Evolutionary conservation across 1,140 invertebrate genomes (phyloP).

Genomic region (Cephus cinctus): DNA sequence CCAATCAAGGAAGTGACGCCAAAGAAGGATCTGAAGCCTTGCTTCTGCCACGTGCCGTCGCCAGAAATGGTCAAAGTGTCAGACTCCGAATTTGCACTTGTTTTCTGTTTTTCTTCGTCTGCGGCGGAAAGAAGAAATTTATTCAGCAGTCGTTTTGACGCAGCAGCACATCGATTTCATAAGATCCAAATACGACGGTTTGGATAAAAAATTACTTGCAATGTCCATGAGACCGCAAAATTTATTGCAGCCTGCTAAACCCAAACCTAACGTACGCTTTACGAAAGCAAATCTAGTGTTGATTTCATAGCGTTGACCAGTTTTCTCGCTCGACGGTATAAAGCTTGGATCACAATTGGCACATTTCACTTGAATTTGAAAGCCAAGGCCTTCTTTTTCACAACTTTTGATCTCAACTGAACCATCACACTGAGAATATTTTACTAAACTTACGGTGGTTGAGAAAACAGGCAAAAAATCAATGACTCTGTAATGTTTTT

Average conservation of each 20-base stretch:
- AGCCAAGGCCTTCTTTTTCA: conserved; percentile 20
- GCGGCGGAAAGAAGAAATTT: conserved; percentile 13
- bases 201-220: conserved; percentile 12
- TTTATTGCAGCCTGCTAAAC: conserved; percentile 20
- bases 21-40: conserved; percentile 18
- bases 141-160: conserved; percentile 5
- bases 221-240: conserved; percentile 23
- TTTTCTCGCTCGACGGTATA: conserved; percentile 19
- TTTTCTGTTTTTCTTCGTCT: conserved; percentile 21
- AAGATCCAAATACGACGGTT: conserved; percentile 6
- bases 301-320: conserved; percentile 13
- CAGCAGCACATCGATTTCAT: conserved; percentile 6
- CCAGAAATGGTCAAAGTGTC: conserved; percentile 19
- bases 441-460: conserved; percentile 18
- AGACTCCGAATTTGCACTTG: conserved; percentile 11
- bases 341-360: conserved; percentile 15
- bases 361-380: conserved; percentile 17
- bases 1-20: conserved; percentile 14
- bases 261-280: conserved; percentile 17
- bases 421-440: conserved; percentile 21
- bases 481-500: conserved; percentile 22
- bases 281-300: conserved; percentile 17
- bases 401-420: conserved; percentile 14
- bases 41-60: conserved; percentile 19
- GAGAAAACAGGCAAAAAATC: conserved; percentile 21